Evolutionary conservation across 2,113 vertebrate species (phyloP), one percentile per base, ranked within the genome.

Genomic region (Lonchura striata): DNA sequence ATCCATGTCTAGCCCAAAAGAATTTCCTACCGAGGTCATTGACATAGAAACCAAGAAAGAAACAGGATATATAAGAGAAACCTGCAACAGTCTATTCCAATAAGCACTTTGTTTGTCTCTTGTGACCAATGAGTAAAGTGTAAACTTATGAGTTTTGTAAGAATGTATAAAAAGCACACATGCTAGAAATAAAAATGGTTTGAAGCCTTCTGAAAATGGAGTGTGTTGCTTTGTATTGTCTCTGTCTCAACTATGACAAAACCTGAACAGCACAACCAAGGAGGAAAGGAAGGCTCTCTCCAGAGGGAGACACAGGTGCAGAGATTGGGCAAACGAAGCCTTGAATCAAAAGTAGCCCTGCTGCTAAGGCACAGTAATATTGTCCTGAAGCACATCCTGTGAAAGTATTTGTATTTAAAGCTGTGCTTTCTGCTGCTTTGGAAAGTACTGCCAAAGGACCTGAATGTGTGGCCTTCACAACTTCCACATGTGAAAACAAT

Each of bases 321-420:
- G 47, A 79, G n/a, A 39, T 0, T 33, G n/a, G 65, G 56, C 33
- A 90, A 79, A 77, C 3, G 28, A 65, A 82, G 25, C 23, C 61
- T 42, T 65, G 18, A 75, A 42, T 42, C 10, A 66, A 47, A 88
- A 46, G 13, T 31, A 53, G 15, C 41, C 74, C 76, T 71, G 53
- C 37, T 79, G 25, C 11, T 44, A 21, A 78, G 39, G 22, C 20
- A 28, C n/a, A 78, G 23, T 15, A 78, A 37, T 24, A 80, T 24
- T 2, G 3, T 25, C 35, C 63, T 2, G 11, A 90, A 64, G 27
- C 27, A 53, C 65, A 49, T 0, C 4, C 47, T 42, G 44, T 0
- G 1, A 47, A 20, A 56, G 17, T 33, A 30, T 59, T 75, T 5
- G 0, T 69, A 56, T 60, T 90, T 56, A 77, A 49, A 64, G 23